A percentile compares a stretch with the other conserved stretches of the same genome.
Evolutionary conservation across 2,113 vertebrate species (phyloP).

Genomic region (Octodon degus): DNA sequence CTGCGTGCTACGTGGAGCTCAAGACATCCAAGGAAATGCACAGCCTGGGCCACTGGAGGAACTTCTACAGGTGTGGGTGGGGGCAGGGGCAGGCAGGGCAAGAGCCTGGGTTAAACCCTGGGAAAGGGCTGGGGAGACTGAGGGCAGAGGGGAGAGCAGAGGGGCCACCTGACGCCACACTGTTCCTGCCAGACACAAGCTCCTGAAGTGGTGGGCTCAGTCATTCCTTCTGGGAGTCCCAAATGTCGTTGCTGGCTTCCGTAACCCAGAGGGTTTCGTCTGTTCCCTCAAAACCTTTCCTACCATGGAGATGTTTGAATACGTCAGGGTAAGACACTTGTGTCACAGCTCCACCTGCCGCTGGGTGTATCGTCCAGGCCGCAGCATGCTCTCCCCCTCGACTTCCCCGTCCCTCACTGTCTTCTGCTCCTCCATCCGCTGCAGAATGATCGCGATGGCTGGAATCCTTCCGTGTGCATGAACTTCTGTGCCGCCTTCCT

Average conservation of each 20-base stretch:
- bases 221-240: conserved; percentile 94
- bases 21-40: conserved; percentile 94
- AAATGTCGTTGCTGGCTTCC: conserved; percentile 92
- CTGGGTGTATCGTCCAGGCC: not conserved
- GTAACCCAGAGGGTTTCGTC: conserved; percentile 89
- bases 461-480: conserved; percentile 95
- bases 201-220: conserved; percentile 97
- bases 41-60: conserved; percentile 91
- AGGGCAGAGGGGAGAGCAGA: not conserved
- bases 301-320: conserved; percentile 91
- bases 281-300: conserved; percentile 90
- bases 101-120: not conserved
- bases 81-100: not conserved
- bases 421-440: not conserved
- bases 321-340: conserved; percentile 88
- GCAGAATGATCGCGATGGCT: conserved; percentile 91
- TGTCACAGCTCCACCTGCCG: not conserved
- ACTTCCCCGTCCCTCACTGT: not conserved
- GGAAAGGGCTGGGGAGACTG: not conserved
- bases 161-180: not conserved
- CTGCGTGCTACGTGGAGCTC: conserved; percentile 92
- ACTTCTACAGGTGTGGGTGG: conserved; percentile 90
- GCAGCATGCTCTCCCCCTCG: not conserved
- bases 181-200: conserved; percentile 89
- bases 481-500: conserved; percentile 95